A percentile compares a stretch with the other conserved stretches of the same genome.
These are phyloP conservation scores for western clawed frog (Xenopus tropicalis) DNA, from an alignment of 2,113 vertebrate genomes.

Conservation along the genomic window DNA sequence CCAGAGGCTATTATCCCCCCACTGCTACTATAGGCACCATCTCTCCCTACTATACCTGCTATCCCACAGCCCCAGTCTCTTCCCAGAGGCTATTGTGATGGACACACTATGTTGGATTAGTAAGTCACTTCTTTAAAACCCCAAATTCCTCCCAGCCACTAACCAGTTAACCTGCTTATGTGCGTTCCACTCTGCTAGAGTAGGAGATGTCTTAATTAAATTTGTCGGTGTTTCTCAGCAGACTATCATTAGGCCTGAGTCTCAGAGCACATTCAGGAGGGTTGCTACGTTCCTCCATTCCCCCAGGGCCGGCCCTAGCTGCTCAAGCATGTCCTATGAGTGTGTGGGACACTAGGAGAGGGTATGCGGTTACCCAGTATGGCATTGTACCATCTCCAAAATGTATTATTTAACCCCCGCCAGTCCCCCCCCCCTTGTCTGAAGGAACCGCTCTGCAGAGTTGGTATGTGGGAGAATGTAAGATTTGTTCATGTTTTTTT, in stretches of 20 bases:
- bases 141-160: neutral
- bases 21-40: no score
- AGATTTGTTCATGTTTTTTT: conserved; percentile 2
- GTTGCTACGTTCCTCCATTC: conserved; percentile 66
- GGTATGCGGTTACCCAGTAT: conserved; percentile 49
- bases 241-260: conserved; percentile 66
- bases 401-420: conserved; percentile 4
- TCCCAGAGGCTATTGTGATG: no score
- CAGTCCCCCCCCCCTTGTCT: neutral
- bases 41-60: no score
- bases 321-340: conserved; percentile 58
- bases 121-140: no score
- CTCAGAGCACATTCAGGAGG: conserved; percentile 55
- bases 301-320: conserved; percentile 54
- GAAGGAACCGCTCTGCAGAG: neutral
- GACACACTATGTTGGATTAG: no score
- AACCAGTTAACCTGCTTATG: conserved; percentile 42
- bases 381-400: conserved; percentile 31
- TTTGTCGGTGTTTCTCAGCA: conserved; percentile 60
- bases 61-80: no score
- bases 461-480: conserved; percentile 15
- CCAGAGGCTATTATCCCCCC: no score
- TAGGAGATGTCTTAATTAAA: conserved; percentile 70
- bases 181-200: conserved; percentile 56
- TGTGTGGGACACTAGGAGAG: conserved; percentile 55